Conservation (phyloP, 2,888 invertebrate genomes). For the Drosophila stalkeri region DNA sequence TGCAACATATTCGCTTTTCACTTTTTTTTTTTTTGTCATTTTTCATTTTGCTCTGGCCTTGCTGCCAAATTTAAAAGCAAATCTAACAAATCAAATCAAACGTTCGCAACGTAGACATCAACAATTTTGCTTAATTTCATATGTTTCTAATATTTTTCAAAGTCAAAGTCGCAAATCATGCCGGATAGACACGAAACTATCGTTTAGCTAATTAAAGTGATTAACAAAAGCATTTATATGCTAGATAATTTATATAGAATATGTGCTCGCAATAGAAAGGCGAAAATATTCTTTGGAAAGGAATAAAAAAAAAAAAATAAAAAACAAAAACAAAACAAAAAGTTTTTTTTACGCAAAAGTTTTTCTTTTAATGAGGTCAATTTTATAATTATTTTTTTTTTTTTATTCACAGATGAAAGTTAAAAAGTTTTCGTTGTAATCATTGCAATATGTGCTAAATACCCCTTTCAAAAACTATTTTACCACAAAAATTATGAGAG, state of each 20-base stretch:
- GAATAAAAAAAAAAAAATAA: background rate
- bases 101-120: conserved; percentile 33
- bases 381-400: background rate
- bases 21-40: conserved; percentile 18
- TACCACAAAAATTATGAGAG: conserved; percentile 17
- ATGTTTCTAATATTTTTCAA: conserved; percentile 50
- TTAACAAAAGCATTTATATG: conserved; percentile 31
- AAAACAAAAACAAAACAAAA: background rate
- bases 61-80: conserved; percentile 60
- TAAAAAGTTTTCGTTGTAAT: background rate
- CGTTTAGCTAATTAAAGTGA: conserved; percentile 60
- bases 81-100: conserved; percentile 73
- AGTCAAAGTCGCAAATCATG: conserved; percentile 55
- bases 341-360: background rate
- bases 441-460: background rate
- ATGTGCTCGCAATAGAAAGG: background rate
- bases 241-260: background rate
- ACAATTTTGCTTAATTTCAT: conserved; percentile 35
- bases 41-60: conserved; percentile 46
- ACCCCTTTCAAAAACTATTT: background rate
- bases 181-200: conserved; percentile 64
- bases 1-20: conserved; percentile 50
- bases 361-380: background rate
- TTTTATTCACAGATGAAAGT: background rate
- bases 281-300: conserved; percentile 5